Evolutionary conservation across 1,140 invertebrate genomes (phyloP).

Genomic region (Drosophila varians): DNA sequence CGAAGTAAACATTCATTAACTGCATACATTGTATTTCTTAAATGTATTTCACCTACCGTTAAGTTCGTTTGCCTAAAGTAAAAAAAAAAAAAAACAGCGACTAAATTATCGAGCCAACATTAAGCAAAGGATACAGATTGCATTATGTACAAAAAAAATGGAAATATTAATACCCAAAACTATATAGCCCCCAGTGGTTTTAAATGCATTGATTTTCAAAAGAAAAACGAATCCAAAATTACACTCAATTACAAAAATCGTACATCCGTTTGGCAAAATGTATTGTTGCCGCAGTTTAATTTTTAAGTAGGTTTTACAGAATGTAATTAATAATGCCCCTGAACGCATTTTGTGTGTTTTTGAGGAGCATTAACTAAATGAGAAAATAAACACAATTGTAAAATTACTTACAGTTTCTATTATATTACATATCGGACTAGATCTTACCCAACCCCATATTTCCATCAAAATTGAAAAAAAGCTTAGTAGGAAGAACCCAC

Average conservation of each 20-base stretch:
- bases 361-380: conserved; percentile 56
- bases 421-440: too few species aligned
- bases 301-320: conserved; percentile 81
- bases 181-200: conserved; percentile 46
- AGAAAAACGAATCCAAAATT: conserved; percentile 23
- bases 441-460: too few species aligned
- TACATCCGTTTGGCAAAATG: conserved; percentile 52
- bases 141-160: conserved; percentile 73
- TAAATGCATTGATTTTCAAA: conserved; percentile 30
- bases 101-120: conserved; percentile 32
- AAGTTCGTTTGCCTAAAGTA: conserved; percentile 64
- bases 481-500: too few species aligned
- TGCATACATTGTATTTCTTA: conserved; percentile 63
- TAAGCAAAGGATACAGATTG: conserved; percentile 64
- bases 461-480: too few species aligned
- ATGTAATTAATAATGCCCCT: conserved; percentile 69
- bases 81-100: conserved; percentile 25
- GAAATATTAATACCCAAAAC: conserved; percentile 25
- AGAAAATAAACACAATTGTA: conserved; percentile 70
- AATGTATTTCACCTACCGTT: conserved; percentile 70
- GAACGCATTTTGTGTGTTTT: conserved; percentile 51
- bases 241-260: conserved; percentile 32
- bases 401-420: too few species aligned
- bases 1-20: conserved; percentile 65
- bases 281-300: conserved; percentile 69